phyloP scores from a whole-genome alignment of 2,797 vertebrate species.

The Alouatta caraya region DNA sequence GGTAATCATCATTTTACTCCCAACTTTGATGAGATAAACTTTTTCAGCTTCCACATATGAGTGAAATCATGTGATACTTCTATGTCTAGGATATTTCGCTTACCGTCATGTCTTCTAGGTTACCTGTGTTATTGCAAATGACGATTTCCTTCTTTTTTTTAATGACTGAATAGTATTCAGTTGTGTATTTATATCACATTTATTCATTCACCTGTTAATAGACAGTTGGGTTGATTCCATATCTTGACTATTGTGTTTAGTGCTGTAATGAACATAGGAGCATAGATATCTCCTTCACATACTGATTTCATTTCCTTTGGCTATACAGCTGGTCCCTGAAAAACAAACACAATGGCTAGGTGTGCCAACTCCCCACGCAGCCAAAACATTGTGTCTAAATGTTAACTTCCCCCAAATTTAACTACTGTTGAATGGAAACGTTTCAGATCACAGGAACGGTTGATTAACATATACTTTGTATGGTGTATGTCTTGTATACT shows the following conservation, averaged over 20 bases:
- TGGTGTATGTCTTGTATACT: not conserved
- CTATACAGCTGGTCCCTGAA: not conserved
- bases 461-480: not conserved
- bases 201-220: not conserved
- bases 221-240: not conserved
- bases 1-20: not conserved
- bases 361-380: not conserved
- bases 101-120: not conserved
- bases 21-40: not conserved
- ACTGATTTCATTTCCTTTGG: not conserved
- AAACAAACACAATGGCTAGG: no score
- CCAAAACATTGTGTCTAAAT: not conserved
- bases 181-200: not conserved
- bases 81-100: not conserved
- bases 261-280: not conserved
- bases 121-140: not conserved
- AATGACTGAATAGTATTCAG: not conserved
- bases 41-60: not conserved
- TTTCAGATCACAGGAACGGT: not conserved
- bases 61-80: not conserved
- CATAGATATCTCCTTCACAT: not conserved
- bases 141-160: no score
- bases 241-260: not conserved
- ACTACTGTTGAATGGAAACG: not conserved
- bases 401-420: no score